Conservation (phyloP, 2,888 invertebrate genomes). For the Tupiocoris notatus region DNA sequence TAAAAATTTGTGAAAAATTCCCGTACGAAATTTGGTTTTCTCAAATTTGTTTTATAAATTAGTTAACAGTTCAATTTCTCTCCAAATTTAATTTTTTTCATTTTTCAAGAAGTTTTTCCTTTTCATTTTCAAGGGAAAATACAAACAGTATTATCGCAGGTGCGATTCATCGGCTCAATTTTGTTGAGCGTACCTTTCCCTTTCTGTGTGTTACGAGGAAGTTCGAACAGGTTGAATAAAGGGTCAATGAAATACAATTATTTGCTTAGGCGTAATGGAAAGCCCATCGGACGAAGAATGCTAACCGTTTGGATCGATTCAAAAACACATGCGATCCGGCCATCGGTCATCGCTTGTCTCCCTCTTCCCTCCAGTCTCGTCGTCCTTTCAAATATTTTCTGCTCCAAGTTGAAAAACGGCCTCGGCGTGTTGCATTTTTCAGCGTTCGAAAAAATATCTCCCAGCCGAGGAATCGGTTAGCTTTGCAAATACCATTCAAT, state of each 20-base stretch:
- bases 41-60: no score
- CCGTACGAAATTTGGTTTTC: no score
- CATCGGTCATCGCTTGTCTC: slow-evolving; percentile 29
- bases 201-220: no score
- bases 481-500: not conserved
- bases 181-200: no score
- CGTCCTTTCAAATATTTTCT: not conserved
- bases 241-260: not conserved
- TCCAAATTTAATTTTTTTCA: no score
- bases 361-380: not conserved
- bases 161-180: no score
- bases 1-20: no score
- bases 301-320: slow-evolving; percentile 21
- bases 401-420: not conserved
- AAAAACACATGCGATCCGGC: slow-evolving; percentile 25
- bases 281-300: not conserved
- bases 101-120: no score
- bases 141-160: no score
- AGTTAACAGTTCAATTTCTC: no score
- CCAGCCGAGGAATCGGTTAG: not conserved
- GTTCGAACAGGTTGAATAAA: no score
- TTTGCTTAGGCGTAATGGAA: not conserved
- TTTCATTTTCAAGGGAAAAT: no score
- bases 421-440: not conserved
- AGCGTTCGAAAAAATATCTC: not conserved